Evolutionary conservation across 2,888 invertebrate species (phyloP).

Genomic region (Clusia tigrina): DNA sequence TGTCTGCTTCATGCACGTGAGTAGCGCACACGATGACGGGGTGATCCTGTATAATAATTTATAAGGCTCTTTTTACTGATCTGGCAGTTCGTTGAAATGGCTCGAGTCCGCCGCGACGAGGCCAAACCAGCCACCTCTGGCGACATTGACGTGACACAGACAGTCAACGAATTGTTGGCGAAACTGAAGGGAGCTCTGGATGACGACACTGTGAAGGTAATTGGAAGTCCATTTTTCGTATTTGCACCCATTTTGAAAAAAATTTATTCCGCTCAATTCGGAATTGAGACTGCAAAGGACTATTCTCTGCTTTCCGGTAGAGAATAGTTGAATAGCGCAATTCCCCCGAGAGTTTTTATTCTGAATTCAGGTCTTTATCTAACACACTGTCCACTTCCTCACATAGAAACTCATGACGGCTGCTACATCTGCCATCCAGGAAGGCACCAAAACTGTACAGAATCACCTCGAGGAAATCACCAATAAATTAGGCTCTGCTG

Average conservation of each 20-base stretch:
- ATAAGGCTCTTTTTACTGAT: not conserved
- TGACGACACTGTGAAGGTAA: conserved; percentile 20
- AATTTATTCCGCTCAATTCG: too few species aligned
- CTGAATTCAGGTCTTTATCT: too few species aligned
- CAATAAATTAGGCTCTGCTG: not conserved
- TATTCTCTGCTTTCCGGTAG: too few species aligned
- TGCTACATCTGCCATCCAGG: conserved; percentile 10
- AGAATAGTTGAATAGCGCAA: too few species aligned
- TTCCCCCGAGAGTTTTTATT: too few species aligned
- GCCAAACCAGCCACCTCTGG: conserved; percentile 19
- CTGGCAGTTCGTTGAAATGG: conserved; percentile 36
- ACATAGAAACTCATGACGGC: conserved; percentile 23
- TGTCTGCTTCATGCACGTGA: conserved; percentile 36
- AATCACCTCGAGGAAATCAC: conserved; percentile 14
- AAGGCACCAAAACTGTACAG: conserved; percentile 15
- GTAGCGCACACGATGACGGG: not conserved
- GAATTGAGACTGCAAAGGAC: too few species aligned
- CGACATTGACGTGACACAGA: conserved; percentile 6
- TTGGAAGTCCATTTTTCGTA: not conserved
- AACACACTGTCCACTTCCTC: too few species aligned
- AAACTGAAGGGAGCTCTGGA: conserved; percentile 16
- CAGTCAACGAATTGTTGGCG: conserved; percentile 1
- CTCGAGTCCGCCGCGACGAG: conserved; percentile 34
- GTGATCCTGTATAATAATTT: not conserved
- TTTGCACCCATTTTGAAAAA: not conserved